A percentile compares a stretch with the other conserved stretches of the same genome.
These are phyloP conservation scores for Paramormyrops hopkinsi DNA, from an alignment of 2,797 vertebrate genomes.

Conservation along the genomic window DNA sequence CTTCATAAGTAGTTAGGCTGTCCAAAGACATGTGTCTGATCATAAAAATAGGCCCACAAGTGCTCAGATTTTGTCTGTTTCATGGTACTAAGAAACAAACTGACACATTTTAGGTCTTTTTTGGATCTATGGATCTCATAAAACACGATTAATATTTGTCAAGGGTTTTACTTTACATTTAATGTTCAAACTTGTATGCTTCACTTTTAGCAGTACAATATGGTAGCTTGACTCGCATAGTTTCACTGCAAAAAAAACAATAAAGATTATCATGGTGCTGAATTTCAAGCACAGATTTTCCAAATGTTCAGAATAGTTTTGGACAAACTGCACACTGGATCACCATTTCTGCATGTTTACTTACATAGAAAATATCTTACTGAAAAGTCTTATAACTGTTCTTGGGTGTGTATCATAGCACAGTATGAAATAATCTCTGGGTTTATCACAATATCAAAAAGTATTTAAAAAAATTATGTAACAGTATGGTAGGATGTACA, in stretches of 20 bases:
- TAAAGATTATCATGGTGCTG: background rate
- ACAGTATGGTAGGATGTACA: background rate
- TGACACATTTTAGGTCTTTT: background rate
- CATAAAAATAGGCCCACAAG: background rate
- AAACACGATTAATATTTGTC: background rate
- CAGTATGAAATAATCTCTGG: background rate
- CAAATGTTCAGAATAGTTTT: background rate
- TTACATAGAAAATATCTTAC: background rate
- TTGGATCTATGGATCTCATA: background rate
- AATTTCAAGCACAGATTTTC: background rate
- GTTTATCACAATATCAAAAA: background rate
- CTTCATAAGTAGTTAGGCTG: background rate
- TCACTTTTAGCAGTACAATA: background rate
- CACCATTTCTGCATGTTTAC: background rate
- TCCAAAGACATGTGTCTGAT: background rate
- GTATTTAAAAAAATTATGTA: conserved; percentile 12
- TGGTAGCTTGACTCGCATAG: background rate
- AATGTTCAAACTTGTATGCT: background rate
- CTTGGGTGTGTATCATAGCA: background rate
- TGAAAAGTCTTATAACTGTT: background rate
- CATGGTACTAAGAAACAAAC: background rate
- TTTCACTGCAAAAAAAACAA: background rate
- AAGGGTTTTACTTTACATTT: background rate
- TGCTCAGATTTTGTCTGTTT: background rate
- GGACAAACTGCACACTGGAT: background rate